Evolutionary conservation across 2,797 vertebrate genomes (phyloP).

Genomic region (Pelobates cultripes): DNA sequence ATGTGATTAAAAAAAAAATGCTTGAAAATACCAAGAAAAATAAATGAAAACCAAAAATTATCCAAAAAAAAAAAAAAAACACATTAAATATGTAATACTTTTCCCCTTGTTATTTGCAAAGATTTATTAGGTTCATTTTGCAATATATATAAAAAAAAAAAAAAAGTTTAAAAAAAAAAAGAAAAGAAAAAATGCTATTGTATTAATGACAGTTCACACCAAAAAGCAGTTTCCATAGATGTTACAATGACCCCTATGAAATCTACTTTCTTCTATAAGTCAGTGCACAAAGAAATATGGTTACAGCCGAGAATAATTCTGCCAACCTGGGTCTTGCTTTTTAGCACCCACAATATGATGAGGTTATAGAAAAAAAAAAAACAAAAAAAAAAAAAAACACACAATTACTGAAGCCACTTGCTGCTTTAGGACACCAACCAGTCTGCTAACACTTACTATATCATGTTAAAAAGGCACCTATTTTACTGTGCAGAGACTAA

Average conservation of each 20-base stretch:
- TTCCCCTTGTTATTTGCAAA: slow-evolving; percentile 50
- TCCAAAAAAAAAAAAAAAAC: not conserved
- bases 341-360: slow-evolving; percentile 58
- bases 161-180: slow-evolving; percentile 11
- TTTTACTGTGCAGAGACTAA: slow-evolving; percentile 60
- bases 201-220: slow-evolving; percentile 48
- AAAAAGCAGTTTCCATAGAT: slow-evolving; percentile 71
- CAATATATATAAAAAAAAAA: slow-evolving; percentile 43
- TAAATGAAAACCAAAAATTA: not conserved
- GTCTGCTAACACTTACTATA: slow-evolving; percentile 26
- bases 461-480: slow-evolving; percentile 43
- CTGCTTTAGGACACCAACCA: slow-evolving; percentile 21
- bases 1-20: slow-evolving; percentile 32
- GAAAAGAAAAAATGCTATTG: slow-evolving; percentile 42
- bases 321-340: slow-evolving; percentile 64
- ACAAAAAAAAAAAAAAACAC: not conserved
- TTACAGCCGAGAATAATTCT: slow-evolving; percentile 72
- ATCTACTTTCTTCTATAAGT: slow-evolving; percentile 67
- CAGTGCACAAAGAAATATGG: slow-evolving; percentile 72
- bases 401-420: not conserved
- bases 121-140: slow-evolving; percentile 56
- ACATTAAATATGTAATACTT: slow-evolving; percentile 47
- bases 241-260: slow-evolving; percentile 72
- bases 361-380: slow-evolving; percentile 23
- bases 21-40: slow-evolving; percentile 15